Percentiles rank a stretch among this genome's conserved stretches.
Evolutionary conservation across 1,140 invertebrate species (phyloP).

Genomic region (Brachionus koreanus): DNA sequence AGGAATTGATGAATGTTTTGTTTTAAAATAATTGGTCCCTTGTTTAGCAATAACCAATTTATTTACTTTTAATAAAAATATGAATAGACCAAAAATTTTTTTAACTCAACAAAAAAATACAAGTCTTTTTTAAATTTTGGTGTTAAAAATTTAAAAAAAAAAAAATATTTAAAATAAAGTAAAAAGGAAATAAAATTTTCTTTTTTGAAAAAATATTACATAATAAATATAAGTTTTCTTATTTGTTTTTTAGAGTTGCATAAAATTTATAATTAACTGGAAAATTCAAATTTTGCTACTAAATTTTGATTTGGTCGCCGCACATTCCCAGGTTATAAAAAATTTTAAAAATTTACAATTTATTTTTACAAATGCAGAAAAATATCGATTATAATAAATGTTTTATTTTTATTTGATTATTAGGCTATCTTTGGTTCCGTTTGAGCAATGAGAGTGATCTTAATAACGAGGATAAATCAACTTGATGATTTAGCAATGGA

Average conservation of each 20-base stretch:
- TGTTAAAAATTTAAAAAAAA: no score
- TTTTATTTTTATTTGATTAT: background rate
- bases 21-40: background rate
- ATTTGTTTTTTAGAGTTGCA: background rate
- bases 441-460: conserved; percentile 3
- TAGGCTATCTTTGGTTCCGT: conserved; percentile 5
- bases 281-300: background rate
- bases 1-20: background rate
- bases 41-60: background rate
- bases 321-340: background rate
- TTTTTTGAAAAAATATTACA: background rate
- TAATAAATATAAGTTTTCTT: background rate
- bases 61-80: background rate
- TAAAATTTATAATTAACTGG: background rate
- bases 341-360: background rate
- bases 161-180: background rate
- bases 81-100: no score
- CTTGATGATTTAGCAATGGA: conserved; percentile 10
- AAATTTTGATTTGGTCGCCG: background rate
- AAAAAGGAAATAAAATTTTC: background rate
- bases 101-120: no score
- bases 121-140: no score
- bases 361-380: background rate
- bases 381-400: background rate
- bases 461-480: conserved; percentile 18